Base-by-base conservation (phyloP, 2,888 invertebrate species). In the Cerceris rybyensis region DNA sequence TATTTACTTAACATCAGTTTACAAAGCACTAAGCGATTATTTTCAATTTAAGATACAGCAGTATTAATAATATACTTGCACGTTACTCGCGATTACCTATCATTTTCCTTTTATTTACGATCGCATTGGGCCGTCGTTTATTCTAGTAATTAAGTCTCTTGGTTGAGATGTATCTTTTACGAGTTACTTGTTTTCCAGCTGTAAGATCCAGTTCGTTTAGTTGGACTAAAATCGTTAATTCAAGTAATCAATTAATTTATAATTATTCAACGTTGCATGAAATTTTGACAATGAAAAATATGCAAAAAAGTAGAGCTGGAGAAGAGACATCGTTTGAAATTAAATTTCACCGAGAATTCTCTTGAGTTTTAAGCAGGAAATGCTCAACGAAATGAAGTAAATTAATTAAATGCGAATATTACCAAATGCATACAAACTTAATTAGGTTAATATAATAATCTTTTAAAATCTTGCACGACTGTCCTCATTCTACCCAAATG, bases 1-100 rank as follows among this genome's bases (percentile, higher is more conserved):
- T 58, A 52, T 55, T 76, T 72, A 76, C 58, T 65, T 80, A 55
- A 66, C 65, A 81, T 80, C 76, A 52, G 64, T 77, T 80, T 73
- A 70, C 52, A 55, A 77, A 73, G 57, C 70, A 55, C 64, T 70
- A 58, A 72, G 72, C 65, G 54, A 68, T 50, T 60, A 65, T 42
- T 41, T 14, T 67, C 46, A 59, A n/a, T 69, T 50, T 39, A 43
- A 50, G 43, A 49, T 59, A 74, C 60, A 69, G 74, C 69, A 43
- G 54, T 65, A 68, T 77, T 77, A 74, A 77, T 75, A 60, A 68
- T 68, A 70, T 9, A 13, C 28, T n/a, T 43, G 64, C 74, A 74
- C 50, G 60, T 58, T 55, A 52, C 17, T 50, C 72, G 17, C 50
- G 70, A 80, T 75, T 57, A 59, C 52, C 57, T 66, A 63, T 74